Base-by-base conservation (phyloP, 2,888 invertebrate genomes). In the Gisinianus flammeolus region DNA sequence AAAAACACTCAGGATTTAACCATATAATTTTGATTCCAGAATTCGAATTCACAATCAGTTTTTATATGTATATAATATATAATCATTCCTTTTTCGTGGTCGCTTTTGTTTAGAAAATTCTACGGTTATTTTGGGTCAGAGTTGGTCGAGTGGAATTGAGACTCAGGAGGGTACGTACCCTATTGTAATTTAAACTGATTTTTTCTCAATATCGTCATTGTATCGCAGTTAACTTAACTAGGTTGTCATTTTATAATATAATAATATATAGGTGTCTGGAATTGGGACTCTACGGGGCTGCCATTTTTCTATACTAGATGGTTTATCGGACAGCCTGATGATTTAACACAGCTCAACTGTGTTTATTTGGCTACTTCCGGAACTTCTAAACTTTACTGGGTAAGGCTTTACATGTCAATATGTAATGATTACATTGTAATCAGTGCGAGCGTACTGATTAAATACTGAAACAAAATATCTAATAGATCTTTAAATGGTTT, bases 271-370 rank as follows among this genome's bases (percentile, higher is more conserved):
- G 44, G 56, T 22, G 82, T 82, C 12, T 83, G 83, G 83, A 28
- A 79, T 12, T 83, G 82, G 81, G 81, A 77, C 16, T 73, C 80
- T 4, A 69, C 73, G 0, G 68, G 62, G 0, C 72, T 79, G 35
- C 83, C 83, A 5, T 71, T 82, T 5, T 83, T 81, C 77, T 73
- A 83, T 52, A 80, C 81, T 19, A 71, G 83, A 28, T 83, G 82
- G 80, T 79, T 82, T 71, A 77, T 83, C 28, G 83, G 83, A 22
- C 83, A 83, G 64, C 83, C 83, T 16, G 82, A 83, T 62, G 83
- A 80, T 67, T 33, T 54, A 19, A 70, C 73, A 6, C 70, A 78
- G 24, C 68, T 81, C 22, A 83, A 83, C 69, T 83, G 83, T 26
- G 80, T 79, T 26, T 83, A 83, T 62, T 30, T 81, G 30, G 83